These are phyloP conservation scores for Bactericera cockerelli DNA, from an alignment of 1,140 invertebrate species.

Conservation along the genomic window DNA sequence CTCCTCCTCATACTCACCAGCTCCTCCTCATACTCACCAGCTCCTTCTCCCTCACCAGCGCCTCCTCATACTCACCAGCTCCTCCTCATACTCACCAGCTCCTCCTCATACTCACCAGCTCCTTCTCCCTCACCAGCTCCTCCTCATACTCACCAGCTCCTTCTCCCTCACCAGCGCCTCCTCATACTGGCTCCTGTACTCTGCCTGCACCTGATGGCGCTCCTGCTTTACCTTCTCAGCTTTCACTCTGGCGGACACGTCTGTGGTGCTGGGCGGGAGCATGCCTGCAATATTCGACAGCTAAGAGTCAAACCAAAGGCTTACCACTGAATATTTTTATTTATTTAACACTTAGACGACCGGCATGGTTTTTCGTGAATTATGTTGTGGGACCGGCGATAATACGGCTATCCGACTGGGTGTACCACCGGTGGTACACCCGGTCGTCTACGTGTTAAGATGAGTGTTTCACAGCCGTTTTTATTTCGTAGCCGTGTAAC, in stretches of 20 bases:
- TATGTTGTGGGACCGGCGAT: too few relatives aligned
- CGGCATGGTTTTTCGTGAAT: too few relatives aligned
- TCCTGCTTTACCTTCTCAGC: conserved; percentile 36
- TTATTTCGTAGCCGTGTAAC: too few relatives aligned
- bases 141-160: conserved; percentile 26
- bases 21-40: conserved; percentile 32
- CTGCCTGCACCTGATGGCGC: conserved; percentile 41
- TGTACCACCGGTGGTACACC: too few relatives aligned
- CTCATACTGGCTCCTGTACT: conserved; percentile 43
- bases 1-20: conserved; percentile 27
- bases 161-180: conserved; percentile 37
- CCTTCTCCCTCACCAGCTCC: conserved; percentile 32
- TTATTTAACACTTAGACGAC: too few relatives aligned
- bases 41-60: conserved; percentile 38
- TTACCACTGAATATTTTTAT: too few relatives aligned
- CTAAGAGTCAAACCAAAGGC: too few relatives aligned
- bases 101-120: conserved; percentile 36
- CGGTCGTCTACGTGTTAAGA: too few relatives aligned
- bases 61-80: conserved; percentile 38
- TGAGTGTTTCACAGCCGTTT: too few relatives aligned
- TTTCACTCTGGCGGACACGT: conserved; percentile 26
- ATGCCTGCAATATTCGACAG: conserved; percentile 27
- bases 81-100: conserved; percentile 40
- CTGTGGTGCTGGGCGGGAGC: conserved; percentile 29
- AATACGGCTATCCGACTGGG: too few relatives aligned